A percentile compares a stretch with the other conserved stretches of the same genome.
Conservation (phyloP, 1,140 invertebrate species). For the Drosophila chauvacae region DNA sequence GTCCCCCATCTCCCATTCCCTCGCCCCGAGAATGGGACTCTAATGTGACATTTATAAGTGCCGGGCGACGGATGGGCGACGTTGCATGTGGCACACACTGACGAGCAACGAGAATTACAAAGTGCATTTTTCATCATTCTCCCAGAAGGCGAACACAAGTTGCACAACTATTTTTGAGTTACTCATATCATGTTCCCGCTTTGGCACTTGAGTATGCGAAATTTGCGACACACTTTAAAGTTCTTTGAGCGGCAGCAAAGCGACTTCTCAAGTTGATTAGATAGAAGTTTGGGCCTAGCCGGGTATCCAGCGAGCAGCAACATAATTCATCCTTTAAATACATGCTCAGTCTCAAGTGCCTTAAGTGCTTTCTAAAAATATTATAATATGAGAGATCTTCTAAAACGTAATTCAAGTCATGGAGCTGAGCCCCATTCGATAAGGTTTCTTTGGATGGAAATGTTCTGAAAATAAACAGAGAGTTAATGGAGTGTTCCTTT, state of each 20-base stretch:
- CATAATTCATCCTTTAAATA: background rate
- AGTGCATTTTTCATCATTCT: conserved; percentile 77
- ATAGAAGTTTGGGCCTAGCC: conserved; percentile 1
- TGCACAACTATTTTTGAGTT: conserved; percentile 54
- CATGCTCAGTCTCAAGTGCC: background rate
- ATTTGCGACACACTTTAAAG: conserved; percentile 46
- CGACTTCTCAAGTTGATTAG: conserved; percentile 30
- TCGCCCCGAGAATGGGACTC: conserved; percentile 50
- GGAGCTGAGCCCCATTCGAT: conserved; percentile 5
- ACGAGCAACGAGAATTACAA: conserved; percentile 76
- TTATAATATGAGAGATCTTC: background rate
- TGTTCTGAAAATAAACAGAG: conserved; percentile 2
- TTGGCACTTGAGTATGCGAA: conserved; percentile 41
- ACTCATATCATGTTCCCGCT: conserved; percentile 53
- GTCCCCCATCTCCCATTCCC: background rate
- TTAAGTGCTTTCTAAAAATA: background rate
- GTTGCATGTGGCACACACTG: conserved; percentile 65
- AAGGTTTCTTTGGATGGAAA: background rate
- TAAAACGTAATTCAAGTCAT: background rate
- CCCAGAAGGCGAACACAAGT: conserved; percentile 48
- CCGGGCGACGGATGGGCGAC: conserved; percentile 66
- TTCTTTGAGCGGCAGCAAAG: conserved; percentile 16
- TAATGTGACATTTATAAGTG: conserved; percentile 81
- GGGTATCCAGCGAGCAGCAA: background rate
- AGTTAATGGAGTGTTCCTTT: background rate